Evolutionary conservation across 2,888 invertebrate genomes (phyloP), one percentile per base, ranked within the genome.

Genomic region (Gibbula magus): DNA sequence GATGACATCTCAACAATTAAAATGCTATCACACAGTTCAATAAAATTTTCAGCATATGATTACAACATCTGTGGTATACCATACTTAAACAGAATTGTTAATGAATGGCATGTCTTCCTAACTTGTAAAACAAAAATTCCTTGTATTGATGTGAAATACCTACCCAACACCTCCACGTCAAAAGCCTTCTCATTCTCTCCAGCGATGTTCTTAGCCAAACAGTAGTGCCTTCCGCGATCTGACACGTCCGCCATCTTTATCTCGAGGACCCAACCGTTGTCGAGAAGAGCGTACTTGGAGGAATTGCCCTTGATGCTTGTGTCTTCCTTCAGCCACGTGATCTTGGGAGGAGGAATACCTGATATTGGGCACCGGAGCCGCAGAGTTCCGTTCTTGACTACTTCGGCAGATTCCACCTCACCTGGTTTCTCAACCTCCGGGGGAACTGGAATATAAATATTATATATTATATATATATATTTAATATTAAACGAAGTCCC

Each of bases 121-220:
- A 52, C 16, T 52, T 13, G 18, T 13, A 52, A 13, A 13, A 13
- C 10, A 10, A 13, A 10, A 52, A 52, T 52, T 16, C 10, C 13
- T 16, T 52, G 18, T 10, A 13, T 13, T 13, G n/a, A 20, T 20
- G 16, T 16, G 25, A 52, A n/a, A n/a, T n/a, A n/a, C 93, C 90
- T 89, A 95, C 95, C 94, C 79, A 95, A 90, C 0, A 95, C 94
- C 78, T 94, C 93, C 2, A 96, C 87, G 66, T 92, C 89, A 86
- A 91, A 92, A 22, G 85, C 85, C 75, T 92, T 92, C 79, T 92
- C 91, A 22, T 87, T 84, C n/a, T 88, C 84, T 4, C 94, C 94
- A 20, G 93, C 93, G 25, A 92, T 90, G 86, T 94, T 94, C 52
- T 87, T 87, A 0, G 94, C 94, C 35, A 91, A 86, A 86, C 94